Evolutionary conservation across 2,113 vertebrate genomes (phyloP), one percentile per base, ranked within the genome.

Genomic region (Ameiurus melas): DNA sequence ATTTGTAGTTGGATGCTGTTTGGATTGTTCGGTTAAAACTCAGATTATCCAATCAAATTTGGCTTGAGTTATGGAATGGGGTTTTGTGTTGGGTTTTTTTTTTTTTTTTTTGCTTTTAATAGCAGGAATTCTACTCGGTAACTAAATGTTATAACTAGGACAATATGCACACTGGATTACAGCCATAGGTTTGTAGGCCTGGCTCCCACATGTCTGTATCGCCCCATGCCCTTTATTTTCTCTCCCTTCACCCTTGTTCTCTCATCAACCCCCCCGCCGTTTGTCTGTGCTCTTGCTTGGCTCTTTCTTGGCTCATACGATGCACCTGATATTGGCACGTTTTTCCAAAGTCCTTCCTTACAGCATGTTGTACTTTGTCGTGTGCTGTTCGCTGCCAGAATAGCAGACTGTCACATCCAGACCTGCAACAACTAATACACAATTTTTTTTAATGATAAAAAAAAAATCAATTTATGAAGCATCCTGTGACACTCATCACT

Each of bases 321-420:
- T 77, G 55, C 57, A 22, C n/a, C 58, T 58, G 22, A 47, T n/a
- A 53, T 79, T 64, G 39, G 19, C n/a, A 75, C 0, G 14, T 79
- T 58, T 75, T 83, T 87, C 25, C 25, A 19, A 73, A 33, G 83
- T 85, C 0, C 13, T 71, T 89, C 27, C 53, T 79, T 78, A 13
- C 58, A 64, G 57, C 57, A 20, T 53, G 57, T 19, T 77, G 85
- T 57, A 77, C 19, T 80, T 43, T 85, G 30, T 27, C 9, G 7
- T 19, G 47, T 60, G 55, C 2, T 20, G 17, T 77, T 27, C 36
- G 7, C 85, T 86, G 10, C 22, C 12, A 53, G 66, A 85, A 58
- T 17, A 17, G 12, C 60, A 53, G 39, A 66, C 8, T 53, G 57
- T 66, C 39, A 58, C 57, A 78, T 78, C 17, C 17, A 19, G 53